Evolutionary conservation across 1,140 invertebrate species (phyloP), one percentile per base, ranked within the genome.

Genomic region (Cotesia chilonis): DNA sequence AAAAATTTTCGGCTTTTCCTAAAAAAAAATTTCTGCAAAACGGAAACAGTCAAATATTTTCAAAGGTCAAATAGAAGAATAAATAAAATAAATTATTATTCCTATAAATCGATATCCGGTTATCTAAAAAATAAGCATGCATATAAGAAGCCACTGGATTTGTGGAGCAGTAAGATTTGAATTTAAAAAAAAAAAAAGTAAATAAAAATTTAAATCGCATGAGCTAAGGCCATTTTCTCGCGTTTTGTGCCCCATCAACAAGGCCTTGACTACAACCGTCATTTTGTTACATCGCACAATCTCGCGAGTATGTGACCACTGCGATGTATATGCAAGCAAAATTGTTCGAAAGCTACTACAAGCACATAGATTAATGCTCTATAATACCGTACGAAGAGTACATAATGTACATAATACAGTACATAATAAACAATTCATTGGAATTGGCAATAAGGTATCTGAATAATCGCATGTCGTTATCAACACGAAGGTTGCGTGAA

Each of bases 241-340:
- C 60, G 47, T 14, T 28, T 28, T 38, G 28, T 54, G 37, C 41
- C 14, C 68, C 61, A 60, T 41, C 51, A 9, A 47, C 41, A 9
- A 47, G 71, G 67, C 64, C 63, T 66, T 74, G 67, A 69, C 67
- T 74, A 70, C 41, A 47, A 41, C 72, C 68, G 72, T 67, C 72
- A 74, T 74, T 74, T 74, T 52, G 61, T 59, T 61, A 52, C 54
- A 69, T 59, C 41, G 67, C 36, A 55, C 71, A 72, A 72, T 72
- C 54, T 47, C 52, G 41, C n/a, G 47, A 35, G 57, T 66, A 17
- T 38, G 60, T 74, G 70, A 60, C 68, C 70, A 61, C 70, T 70
- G 70, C 51, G 67, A 28, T 28, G 28, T 28, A 28, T 28, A 28
- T 28, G 28, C 28, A 28, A 28, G 28, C 28, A 28, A 28, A 28